phyloP scores from a whole-genome alignment of 2,888 invertebrate species.

The Orthonychiurus folsomi region DNA sequence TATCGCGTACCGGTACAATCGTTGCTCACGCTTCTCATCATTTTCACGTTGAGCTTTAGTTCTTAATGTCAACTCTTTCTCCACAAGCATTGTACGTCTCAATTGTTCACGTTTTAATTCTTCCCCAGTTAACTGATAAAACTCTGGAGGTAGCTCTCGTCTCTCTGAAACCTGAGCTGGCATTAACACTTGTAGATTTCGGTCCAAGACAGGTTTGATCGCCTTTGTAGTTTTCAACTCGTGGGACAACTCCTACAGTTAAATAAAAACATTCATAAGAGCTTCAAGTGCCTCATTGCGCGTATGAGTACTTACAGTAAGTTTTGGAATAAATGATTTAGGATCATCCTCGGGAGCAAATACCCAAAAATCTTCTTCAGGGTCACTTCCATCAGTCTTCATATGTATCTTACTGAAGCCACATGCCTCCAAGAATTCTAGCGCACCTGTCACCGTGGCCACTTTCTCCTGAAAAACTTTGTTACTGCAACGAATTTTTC shows the following conservation, averaged over 20 bases:
- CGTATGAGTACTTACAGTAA: constrained; percentile 23
- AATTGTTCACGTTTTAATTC: constrained; percentile 78
- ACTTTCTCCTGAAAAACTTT: constrained; percentile 73
- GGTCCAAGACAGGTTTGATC: constrained; percentile 72
- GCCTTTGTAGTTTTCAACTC: constrained; percentile 69
- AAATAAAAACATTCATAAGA: not conserved
- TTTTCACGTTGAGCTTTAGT: constrained; percentile 93
- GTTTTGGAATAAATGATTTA: constrained; percentile 19
- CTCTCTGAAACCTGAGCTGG: constrained; percentile 63
- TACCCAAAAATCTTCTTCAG: constrained; percentile 34
- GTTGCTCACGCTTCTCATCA: constrained; percentile 68
- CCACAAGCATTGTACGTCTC: constrained; percentile 64
- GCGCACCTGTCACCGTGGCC: constrained; percentile 64
- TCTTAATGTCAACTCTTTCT: constrained; percentile 70
- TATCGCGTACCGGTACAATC: constrained; percentile 68
- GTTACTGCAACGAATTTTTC: constrained; percentile 78
- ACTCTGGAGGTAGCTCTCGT: constrained; percentile 68
- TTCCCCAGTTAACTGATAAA: constrained; percentile 69
- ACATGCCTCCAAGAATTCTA: constrained; percentile 70
- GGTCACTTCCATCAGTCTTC: constrained; percentile 22
- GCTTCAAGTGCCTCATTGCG: not conserved
- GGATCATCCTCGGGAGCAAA: constrained; percentile 22
- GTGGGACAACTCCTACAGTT: constrained; percentile 57
- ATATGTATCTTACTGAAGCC: constrained; percentile 55
- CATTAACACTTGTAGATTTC: constrained; percentile 72